Percentiles rank a stretch among this genome's conserved stretches.
Evolutionary conservation across 2,888 invertebrate species (phyloP).

Genomic region (Pachydiplax longipennis): DNA sequence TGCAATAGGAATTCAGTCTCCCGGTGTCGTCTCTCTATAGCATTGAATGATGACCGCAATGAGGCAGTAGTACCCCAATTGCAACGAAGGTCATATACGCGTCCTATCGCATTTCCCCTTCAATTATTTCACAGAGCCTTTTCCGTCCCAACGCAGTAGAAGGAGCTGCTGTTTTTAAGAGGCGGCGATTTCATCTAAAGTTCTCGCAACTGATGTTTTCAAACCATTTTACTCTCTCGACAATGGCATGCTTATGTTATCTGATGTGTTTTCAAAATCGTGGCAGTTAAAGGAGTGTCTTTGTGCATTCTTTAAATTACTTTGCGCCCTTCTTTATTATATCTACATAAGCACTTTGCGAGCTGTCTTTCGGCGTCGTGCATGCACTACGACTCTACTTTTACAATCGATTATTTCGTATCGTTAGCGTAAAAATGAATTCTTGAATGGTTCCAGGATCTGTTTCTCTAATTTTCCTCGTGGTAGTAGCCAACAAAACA

Average conservation of each 20-base stretch:
- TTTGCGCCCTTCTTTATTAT: too few species aligned
- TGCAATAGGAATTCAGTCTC: too few species aligned
- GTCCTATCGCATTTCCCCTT: neutral
- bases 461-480: too few species aligned
- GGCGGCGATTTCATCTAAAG: neutral
- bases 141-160: neutral
- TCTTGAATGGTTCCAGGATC: too few species aligned
- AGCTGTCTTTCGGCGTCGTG: too few species aligned
- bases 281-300: neutral
- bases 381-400: too few species aligned
- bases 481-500: too few species aligned
- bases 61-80: slow-evolving; percentile 14
- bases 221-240: neutral
- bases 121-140: neutral
- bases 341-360: too few species aligned
- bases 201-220: neutral
- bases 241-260: neutral
- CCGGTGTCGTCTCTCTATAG: neutral
- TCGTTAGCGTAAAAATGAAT: too few species aligned
- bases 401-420: too few species aligned
- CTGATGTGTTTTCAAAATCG: neutral
- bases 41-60: slow-evolving; percentile 10
- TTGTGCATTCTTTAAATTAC: neutral
- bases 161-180: neutral
- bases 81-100: slow-evolving; percentile 10